Percentiles rank a stretch among this genome's conserved stretches.
phyloP scores from a whole-genome alignment of 2,888 invertebrate species.

The Ashinkailepas kermadecensis region DNA sequence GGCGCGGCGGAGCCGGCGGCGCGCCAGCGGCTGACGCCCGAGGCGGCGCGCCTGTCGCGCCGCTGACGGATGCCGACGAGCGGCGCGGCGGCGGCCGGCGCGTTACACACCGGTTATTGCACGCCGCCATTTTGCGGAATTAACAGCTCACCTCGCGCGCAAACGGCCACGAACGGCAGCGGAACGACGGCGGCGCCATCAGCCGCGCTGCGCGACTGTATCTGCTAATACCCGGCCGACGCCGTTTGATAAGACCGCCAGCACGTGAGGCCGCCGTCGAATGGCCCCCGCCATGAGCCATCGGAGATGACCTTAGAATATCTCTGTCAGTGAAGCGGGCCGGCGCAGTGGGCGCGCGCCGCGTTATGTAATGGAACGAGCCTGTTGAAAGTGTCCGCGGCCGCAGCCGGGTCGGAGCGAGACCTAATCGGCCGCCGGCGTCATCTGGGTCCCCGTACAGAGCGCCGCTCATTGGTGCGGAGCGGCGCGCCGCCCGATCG shows the following conservation, averaged over 20 bases:
- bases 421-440: background rate
- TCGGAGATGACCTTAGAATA: constrained; percentile 22
- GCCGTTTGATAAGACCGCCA: background rate
- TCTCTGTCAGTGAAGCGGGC: background rate
- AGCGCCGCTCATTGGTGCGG: background rate
- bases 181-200: background rate
- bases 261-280: background rate
- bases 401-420: background rate
- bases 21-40: background rate
- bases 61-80: background rate
- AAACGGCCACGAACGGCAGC: background rate
- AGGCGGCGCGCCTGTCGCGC: background rate
- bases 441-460: background rate
- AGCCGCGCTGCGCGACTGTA: background rate
- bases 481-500: background rate
- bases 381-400: background rate
- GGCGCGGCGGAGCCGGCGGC: background rate
- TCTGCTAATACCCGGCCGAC: background rate
- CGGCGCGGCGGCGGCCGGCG: background rate
- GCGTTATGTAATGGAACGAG: constrained; percentile 16
- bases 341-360: background rate
- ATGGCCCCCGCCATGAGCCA: background rate
- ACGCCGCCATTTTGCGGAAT: constrained; percentile 15
- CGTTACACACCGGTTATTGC: constrained; percentile 19
- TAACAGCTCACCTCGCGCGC: constrained; percentile 18